Conservation (phyloP, 2,113 vertebrate genomes). For the Sardina pilchardus region DNA sequence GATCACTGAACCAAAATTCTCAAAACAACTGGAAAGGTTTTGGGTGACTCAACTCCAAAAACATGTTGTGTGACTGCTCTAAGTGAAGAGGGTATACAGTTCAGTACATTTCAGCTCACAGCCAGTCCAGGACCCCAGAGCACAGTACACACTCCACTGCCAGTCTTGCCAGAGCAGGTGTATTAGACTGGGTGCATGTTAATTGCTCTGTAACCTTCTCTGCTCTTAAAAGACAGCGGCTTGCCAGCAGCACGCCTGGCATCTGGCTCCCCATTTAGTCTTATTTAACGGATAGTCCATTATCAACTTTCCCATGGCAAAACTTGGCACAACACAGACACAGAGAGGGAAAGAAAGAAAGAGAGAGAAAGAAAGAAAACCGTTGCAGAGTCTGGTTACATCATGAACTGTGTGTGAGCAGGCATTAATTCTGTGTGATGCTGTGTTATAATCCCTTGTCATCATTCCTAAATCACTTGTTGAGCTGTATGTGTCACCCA, state of each 20-base stretch:
- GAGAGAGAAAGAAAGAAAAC: not conserved
- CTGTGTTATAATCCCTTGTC: slow-evolving; percentile 14
- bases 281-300: slow-evolving; percentile 5
- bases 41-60: too few relatives aligned
- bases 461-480: slow-evolving; percentile 10
- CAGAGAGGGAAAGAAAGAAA: not conserved
- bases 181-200: not conserved
- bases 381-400: not conserved
- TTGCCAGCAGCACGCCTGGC: slow-evolving; percentile 15
- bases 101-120: not conserved
- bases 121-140: not conserved
- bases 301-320: slow-evolving; percentile 19
- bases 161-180: not conserved
- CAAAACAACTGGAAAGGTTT: not conserved
- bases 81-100: not conserved
- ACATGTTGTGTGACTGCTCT: not conserved
- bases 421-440: not conserved
- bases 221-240: slow-evolving; percentile 2
- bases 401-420: not conserved
- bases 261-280: not conserved
- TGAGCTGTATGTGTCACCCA: not conserved
- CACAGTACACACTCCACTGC: not conserved
- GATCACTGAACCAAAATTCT: not conserved
- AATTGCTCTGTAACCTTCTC: not conserved
- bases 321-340: slow-evolving; percentile 1